Base-by-base conservation (phyloP, 1,140 invertebrate species). In the Ceratina australensis region DNA sequence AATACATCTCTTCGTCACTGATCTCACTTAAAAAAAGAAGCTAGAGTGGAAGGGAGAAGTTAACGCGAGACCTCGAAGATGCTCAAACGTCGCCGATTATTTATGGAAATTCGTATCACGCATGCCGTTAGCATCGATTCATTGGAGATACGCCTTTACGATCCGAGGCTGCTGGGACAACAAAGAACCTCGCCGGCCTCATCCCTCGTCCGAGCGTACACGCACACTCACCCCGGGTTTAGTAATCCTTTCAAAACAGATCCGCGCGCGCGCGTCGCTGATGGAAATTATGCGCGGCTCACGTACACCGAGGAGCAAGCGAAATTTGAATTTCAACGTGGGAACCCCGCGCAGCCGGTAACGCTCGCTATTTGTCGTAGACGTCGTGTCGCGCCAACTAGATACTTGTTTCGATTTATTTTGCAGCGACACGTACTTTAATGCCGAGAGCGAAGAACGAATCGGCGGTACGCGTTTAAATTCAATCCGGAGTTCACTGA, bases 71-170 rank as follows among this genome's bases (percentile, higher is more conserved):
- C 68, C 82, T 69, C 63, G 47, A 75, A 76, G 69, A 71, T 50
- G 18, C 26, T 71, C 33, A 72, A 82, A 83, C 67, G 56, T 47
- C 80, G 72, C 72, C 57, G 78, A 84, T 84, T 80, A 84, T 82
- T 84, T 84, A 84, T 84, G 82, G 33, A 84, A 72, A 84, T 84
- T 84, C 57, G 72, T 69, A 83, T 80, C 61, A 84, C 72, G 72
- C 82, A 72, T 66, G 49, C 82, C 72, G 78, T 84, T 83, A 84
- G 49, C 81, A 84, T 84, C 82, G 82, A 84, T 84, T 84, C 82
- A 83, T 84, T 68, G 82, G 63, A 63, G 69, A 61, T 69, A 28
- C 74, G 74, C 80, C 81, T 79, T 78, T 57, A 22, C 50, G 20
- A 59, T 24, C 56, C 63, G 12, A 42, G 18, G 54, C 26, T 56